Conservation (phyloP, 2,888 invertebrate genomes). For the Brachyptera risi region DNA sequence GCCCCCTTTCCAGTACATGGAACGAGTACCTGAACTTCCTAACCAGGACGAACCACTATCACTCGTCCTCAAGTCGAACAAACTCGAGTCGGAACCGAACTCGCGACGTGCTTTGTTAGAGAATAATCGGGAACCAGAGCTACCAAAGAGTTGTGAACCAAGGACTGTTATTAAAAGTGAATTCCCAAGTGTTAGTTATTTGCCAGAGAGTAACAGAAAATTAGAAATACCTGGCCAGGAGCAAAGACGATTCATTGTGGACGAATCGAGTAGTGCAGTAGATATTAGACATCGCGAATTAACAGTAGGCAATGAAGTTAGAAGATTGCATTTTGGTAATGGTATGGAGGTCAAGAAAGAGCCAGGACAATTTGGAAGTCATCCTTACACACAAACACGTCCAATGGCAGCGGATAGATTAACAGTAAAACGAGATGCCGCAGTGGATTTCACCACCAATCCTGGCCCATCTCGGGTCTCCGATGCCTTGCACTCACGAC, state of each 20-base stretch:
- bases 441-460: slow-evolving; percentile 4
- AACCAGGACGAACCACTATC: slow-evolving; percentile 34
- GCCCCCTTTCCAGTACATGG: slow-evolving; percentile 16
- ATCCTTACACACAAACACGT: background rate
- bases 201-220: background rate
- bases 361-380: background rate
- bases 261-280: background rate
- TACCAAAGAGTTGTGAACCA: background rate
- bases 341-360: background rate
- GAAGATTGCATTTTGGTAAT: background rate
- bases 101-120: background rate
- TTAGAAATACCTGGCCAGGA: background rate
- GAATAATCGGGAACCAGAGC: background rate
- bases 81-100: background rate
- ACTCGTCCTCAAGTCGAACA: slow-evolving; percentile 27
- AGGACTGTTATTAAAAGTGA: background rate
- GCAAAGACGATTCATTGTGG: background rate
- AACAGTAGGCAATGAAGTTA: background rate
- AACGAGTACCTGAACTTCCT: slow-evolving; percentile 21
- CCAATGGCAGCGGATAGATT: background rate
- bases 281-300: background rate
- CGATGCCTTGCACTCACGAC: background rate
- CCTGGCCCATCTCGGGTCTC: background rate
- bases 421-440: background rate
- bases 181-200: background rate